Conservation (phyloP, 2,113 vertebrate genomes). For the Columba livia region DNA sequence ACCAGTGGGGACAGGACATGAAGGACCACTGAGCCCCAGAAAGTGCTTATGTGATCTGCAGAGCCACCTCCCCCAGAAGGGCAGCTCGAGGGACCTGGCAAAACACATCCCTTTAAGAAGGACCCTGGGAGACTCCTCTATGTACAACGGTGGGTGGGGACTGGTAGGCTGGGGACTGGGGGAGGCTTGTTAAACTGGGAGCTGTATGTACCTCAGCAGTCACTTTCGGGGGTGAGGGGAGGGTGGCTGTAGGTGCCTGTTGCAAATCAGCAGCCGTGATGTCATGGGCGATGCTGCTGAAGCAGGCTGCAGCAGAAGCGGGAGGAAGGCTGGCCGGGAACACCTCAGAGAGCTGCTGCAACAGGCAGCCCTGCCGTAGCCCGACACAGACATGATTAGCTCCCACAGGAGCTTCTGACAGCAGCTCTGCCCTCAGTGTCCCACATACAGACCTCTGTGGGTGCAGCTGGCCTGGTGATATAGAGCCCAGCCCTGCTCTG, state of each 20-base stretch:
- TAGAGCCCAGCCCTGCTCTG: fast-evolving
- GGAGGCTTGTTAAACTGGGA: not conserved
- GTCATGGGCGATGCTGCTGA: fast-evolving
- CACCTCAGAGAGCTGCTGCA: not conserved
- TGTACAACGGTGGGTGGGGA: fast-evolving
- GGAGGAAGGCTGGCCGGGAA: not conserved
- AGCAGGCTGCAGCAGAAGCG: not conserved
- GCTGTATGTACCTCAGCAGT: not conserved
- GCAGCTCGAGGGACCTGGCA: not conserved
- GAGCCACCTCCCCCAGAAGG: not conserved
- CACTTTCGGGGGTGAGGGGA: fast-evolving
- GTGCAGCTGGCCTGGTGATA: fast-evolving
- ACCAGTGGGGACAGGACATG: not conserved
- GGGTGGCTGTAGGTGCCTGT: not conserved
- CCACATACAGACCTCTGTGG: not conserved
- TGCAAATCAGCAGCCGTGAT: fast-evolving
- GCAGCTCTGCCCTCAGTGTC: not conserved
- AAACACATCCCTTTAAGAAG: not conserved
- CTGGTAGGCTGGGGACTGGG: fast-evolving
- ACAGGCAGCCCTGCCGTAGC: not conserved
- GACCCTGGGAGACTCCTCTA: not conserved
- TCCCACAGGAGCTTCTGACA: not conserved
- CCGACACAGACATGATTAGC: not conserved
- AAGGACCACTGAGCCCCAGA: not conserved
- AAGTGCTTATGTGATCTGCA: not conserved